phyloP scores from a whole-genome alignment of 2,888 invertebrate genomes.

The Polietes domitor region DNA sequence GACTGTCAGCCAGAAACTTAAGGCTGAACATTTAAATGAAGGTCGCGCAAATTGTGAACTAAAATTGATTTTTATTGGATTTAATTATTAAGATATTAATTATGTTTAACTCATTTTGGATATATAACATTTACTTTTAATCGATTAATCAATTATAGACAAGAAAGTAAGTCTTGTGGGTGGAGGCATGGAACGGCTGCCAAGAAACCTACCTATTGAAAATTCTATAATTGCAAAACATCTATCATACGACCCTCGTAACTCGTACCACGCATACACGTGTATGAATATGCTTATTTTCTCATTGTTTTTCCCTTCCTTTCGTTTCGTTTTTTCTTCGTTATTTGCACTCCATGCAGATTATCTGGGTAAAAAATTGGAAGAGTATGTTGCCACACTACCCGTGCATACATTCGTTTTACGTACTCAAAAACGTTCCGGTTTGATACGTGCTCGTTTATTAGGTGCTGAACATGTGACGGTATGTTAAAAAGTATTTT shows the following conservation, averaged over 20 bases:
- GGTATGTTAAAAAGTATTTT: conserved; percentile 84
- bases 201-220: no score
- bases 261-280: neutral
- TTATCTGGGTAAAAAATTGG: conserved; percentile 92
- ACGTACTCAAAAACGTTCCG: conserved; percentile 95
- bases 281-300: conserved; percentile 6
- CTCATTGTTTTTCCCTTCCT: neutral
- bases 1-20: neutral
- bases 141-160: no score
- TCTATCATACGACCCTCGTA: neutral
- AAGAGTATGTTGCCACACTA: conserved; percentile 92
- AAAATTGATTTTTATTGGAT: no score
- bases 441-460: conserved; percentile 96
- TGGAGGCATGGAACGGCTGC: no score
- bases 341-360: conserved; percentile 82
- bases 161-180: no score
- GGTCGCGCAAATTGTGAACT: no score
- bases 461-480: conserved; percentile 95
- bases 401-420: conserved; percentile 93
- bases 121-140: no score
- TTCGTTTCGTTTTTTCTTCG: conserved; percentile 53
- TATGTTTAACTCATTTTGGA: no score
- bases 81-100: no score
- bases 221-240: neutral
- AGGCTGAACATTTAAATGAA: no score